phyloP scores from a whole-genome alignment of 2,888 invertebrate species.

The Entomobrya proxima region DNA sequence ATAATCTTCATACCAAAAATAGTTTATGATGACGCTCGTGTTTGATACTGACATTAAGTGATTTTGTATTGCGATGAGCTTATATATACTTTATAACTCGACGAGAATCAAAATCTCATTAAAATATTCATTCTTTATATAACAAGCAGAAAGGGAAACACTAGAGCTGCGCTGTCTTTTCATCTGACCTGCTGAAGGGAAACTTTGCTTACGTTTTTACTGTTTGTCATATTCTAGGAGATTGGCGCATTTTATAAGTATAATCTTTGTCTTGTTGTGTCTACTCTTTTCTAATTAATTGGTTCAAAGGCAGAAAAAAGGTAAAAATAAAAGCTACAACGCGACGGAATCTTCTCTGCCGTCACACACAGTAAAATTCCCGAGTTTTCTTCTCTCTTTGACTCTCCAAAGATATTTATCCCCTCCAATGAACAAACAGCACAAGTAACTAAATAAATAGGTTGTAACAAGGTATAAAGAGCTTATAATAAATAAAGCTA shows the following conservation, averaged over 20 bases:
- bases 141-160: not conserved
- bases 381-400: not conserved
- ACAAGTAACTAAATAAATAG: not conserved
- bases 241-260: too few species aligned
- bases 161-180: too few species aligned
- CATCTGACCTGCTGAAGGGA: not conserved
- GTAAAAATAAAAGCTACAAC: not conserved
- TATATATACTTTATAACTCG: not conserved
- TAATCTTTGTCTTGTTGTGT: too few species aligned
- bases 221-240: too few species aligned
- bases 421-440: not conserved
- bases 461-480: not conserved
- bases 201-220: too few species aligned
- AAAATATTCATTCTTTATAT: not conserved
- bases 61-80: too few species aligned
- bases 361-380: not conserved
- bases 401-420: not conserved
- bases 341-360: not conserved
- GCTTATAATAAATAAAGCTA: conserved; percentile 1
- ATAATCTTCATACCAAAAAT: too few species aligned
- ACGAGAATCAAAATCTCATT: not conserved
- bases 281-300: not conserved
- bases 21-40: too few species aligned
- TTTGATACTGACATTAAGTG: too few species aligned
- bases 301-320: not conserved